Evolutionary conservation across 2,113 vertebrate genomes (phyloP), one percentile per base, ranked within the genome.

Genomic region (Equus quagga): DNA sequence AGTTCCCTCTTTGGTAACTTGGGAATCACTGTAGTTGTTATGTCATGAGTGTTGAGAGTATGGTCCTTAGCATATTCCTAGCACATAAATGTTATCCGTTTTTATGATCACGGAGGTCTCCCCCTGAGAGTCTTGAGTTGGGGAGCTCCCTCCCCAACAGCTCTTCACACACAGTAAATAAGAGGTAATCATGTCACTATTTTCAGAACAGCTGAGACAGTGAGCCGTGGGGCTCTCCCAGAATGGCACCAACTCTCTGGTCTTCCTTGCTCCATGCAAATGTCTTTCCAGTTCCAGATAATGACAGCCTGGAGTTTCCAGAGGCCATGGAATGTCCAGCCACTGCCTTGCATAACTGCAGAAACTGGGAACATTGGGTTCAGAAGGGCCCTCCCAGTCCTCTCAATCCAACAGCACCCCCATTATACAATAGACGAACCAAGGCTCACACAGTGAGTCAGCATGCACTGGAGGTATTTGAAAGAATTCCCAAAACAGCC

Each of bases 301-400:
- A 91, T 60, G 62, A 96, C 69, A 83, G n/a, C 89, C 46, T 87
- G 65, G 94, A 91, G 41, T 95, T 97, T 95, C 88, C 91, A 95
- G 88, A 56, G 70, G 36, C 84, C 11, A 0, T 75, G 87, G 78
- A 94, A 96, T 79, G 92, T 79, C 75, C 84, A 93, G 88, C 84
- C 54, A 12, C 97, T 97, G 84, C 90, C 96, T 97, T 96, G 85
- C 91, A 73, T 97, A 97, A 97, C 95, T 73, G 31, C 97, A 93
- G 93, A 89, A 84, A 60, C 94, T n/a, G 56, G 86, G 70, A 91
- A 91, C 58, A 26, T 28, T 54, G 11, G n/a, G 31, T 65, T 75
- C 54, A 64, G 46, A 88, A 67, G 64, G 80, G 18, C 84, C 54
- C 76, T 94, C 76, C 90, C 67, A 21, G 67, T 62, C 49, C 41